Base-by-base conservation (phyloP, 2,113 vertebrate species). In the Struthidea cinerea region DNA sequence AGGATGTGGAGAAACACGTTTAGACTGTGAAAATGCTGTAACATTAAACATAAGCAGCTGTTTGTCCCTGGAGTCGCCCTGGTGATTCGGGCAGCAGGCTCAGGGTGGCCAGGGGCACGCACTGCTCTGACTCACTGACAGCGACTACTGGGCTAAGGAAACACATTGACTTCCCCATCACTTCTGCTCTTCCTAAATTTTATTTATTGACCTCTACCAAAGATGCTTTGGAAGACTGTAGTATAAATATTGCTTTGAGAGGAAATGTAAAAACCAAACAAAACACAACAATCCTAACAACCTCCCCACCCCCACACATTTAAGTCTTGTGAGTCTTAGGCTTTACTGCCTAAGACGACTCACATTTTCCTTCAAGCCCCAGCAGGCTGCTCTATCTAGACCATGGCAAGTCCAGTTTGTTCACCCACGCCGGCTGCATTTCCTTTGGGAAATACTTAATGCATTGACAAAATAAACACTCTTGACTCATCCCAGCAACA, bases 401-500 rank as follows among this genome's bases (percentile, higher is more conserved):
- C 13, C 76, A 12, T 11, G 57, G 55, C 63, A 77, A 76, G 83
- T 55, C n/a, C 91, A 44, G 44, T 18, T 59, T 35, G 19, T 37
- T 91, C 61, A 71, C 39, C 92, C 82, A 55, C 18, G 1, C 16
- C 10, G 37, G 39, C 74, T 69, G 67, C 49, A 8, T 50, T 87
- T 91, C 93, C 91, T 80, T 41, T 53, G 90, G 92, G 86, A 90
- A 93, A 92, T 5, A 26, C 27, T 82, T 30, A 22, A 41, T 27
- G 18, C 41, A 19, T 33, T 30, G 59, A 21, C 33, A 41, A 49
- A 65, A 73, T 13, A 94, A 91, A 92, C 61, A 61, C 33, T 20
- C 74, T 11, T 10, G 50, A 44, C 85, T 77, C 91, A 81, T 41
- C 73, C 33, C 80, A 23, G 86, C 83, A 78, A 41, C 71, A 32